Evolutionary conservation across 2,888 invertebrate genomes (phyloP), one percentile per base, ranked within the genome.

Genomic region (Drosophila demipolita): DNA sequence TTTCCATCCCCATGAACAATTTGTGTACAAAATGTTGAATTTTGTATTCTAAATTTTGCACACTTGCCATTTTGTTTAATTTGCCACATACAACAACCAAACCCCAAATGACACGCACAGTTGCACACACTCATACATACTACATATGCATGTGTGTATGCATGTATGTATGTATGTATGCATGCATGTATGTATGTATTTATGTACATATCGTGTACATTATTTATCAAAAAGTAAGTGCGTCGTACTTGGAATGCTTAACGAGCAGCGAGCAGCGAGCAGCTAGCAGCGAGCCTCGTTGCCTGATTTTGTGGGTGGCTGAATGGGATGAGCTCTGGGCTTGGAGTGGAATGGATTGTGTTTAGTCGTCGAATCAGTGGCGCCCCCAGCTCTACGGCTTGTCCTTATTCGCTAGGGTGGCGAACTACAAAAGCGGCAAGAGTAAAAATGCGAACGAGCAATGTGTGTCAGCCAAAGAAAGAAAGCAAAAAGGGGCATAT

Each of bases 41-140:
- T 73, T 66, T 48, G 66, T 65, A 70, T 82, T 75, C 73, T 67
- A 70, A 82, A 82, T 87, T 84, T 76, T 74, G 80, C 80, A 77
- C 85, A 82, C 89, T 89, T 85, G 77, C 73, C 70, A 79, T 71
- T 87, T 87, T 81, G 74, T 77, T 79, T 82, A 85, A 85, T 89
- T 89, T 82, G 54, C 53, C 36, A 61, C 48, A 66, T 66, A 59
- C 65, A 63, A 57, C 15, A 45, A 45, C 8, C 49, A 66, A 52
- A 57, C 36, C 50, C 65, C 29, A 61, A 69, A 63, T 77, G 74
- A 60, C 63, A 73, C 57, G 45, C 45, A 45, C 45, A 23, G 45
- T 45, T 45, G 66, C 73, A 75, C 66, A 66, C 60, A 74, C 17
- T 42, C 35, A 36, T 20, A 55, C 12, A 45, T 11, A 26, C 45